Evolutionary conservation across 64 coral and sea anemone genomes (phyloP).

Genomic region (Montipora sp.): DNA sequence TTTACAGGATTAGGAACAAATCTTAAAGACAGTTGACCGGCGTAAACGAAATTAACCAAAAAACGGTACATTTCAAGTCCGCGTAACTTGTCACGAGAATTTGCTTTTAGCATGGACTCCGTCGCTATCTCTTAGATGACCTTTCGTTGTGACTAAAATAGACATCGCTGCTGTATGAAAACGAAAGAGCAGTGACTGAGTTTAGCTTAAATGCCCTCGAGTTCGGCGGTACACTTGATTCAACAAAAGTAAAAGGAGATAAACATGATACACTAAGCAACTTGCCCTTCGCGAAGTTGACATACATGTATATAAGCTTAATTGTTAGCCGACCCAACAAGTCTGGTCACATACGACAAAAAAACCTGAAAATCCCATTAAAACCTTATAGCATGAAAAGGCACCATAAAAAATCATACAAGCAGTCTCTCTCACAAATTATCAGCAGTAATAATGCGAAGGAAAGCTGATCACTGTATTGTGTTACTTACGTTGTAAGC

Average conservation of each 20-base stretch:
- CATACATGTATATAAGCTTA: too few relatives aligned
- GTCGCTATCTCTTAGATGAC: background rate
- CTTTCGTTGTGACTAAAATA: background rate
- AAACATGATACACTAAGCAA: background rate
- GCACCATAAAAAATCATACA: background rate
- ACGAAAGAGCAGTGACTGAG: background rate
- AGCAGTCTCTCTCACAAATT: background rate
- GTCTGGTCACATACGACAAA: too few relatives aligned
- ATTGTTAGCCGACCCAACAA: too few relatives aligned
- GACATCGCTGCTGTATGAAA: background rate
- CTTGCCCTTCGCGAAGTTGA: background rate
- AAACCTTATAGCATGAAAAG: background rate
- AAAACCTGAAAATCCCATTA: background rate
- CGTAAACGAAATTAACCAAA: background rate
- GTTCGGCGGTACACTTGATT: too few relatives aligned
- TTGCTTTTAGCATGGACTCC: background rate
- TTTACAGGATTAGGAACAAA: background rate
- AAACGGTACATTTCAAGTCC: background rate
- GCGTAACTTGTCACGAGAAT: background rate
- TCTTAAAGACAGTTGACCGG: background rate
- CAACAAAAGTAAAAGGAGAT: background rate
- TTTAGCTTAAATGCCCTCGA: too few relatives aligned
- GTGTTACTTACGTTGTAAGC: slow-evolving; percentile 63
- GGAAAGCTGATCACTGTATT: slow-evolving; percentile 38
- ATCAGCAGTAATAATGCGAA: slow-evolving; percentile 4